These are phyloP conservation scores for Oligia latruncula DNA, from an alignment of 2,888 invertebrate species.

Conservation along the genomic window DNA sequence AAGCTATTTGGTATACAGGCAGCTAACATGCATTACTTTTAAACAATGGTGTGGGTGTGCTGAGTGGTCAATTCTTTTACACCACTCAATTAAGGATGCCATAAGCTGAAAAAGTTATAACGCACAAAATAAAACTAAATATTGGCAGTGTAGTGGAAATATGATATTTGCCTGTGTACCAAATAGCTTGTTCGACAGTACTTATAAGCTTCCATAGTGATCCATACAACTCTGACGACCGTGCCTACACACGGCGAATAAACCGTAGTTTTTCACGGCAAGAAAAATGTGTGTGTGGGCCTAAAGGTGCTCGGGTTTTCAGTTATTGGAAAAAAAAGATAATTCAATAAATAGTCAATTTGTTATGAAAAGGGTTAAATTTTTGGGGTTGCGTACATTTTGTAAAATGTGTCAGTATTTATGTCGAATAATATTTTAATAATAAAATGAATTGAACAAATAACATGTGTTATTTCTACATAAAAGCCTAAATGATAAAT, in stretches of 20 bases:
- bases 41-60: too few relatives aligned
- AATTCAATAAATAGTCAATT: neutral
- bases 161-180: too few relatives aligned
- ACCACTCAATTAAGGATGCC: too few relatives aligned
- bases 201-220: neutral
- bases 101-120: too few relatives aligned
- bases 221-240: neutral
- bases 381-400: neutral
- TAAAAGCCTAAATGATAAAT: conserved; percentile 7
- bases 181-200: too few relatives aligned
- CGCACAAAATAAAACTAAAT: too few relatives aligned
- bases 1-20: too few relatives aligned
- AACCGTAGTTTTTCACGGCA: neutral
- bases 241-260: neutral
- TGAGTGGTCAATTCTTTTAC: too few relatives aligned
- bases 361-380: neutral
- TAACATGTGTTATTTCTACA: neutral
- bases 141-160: too few relatives aligned
- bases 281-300: neutral
- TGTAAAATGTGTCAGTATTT: neutral
- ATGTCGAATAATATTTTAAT: neutral
- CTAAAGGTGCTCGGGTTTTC: neutral
- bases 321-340: conserved; percentile 2
- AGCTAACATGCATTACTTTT: too few relatives aligned
- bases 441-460: conserved; percentile 4